Percentiles rank a stretch among this genome's conserved stretches.
phyloP scores from a whole-genome alignment of 2,888 invertebrate genomes.

The Cantharis flavilabris region DNA sequence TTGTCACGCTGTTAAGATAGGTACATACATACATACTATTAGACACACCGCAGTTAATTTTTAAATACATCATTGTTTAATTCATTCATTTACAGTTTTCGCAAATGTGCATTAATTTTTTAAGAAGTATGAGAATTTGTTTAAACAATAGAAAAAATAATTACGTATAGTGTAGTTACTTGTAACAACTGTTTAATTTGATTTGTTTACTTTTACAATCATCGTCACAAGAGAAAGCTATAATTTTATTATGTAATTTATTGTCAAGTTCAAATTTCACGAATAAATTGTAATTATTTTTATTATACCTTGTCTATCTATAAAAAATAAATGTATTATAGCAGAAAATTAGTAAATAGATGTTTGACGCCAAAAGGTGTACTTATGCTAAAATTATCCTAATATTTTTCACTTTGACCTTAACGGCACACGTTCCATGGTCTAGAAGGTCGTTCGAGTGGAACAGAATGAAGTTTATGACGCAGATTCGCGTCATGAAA shows the following conservation, averaged over 20 bases:
- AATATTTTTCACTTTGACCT: constrained; percentile 9
- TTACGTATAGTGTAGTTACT: not conserved
- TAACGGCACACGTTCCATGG: not conserved
- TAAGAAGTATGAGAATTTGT: not conserved
- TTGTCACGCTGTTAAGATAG: too few species aligned
- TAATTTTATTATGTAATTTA: not conserved
- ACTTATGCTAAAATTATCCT: constrained; percentile 3
- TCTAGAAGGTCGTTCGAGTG: constrained; percentile 7
- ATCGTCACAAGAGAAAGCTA: not conserved
- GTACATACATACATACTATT: too few species aligned
- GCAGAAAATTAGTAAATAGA: not conserved
- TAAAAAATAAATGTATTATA: not conserved
- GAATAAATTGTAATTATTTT: not conserved
- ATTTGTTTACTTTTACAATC: not conserved
- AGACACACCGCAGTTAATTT: not conserved
- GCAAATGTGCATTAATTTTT: not conserved
- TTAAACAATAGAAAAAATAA: not conserved
- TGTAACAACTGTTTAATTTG: not conserved
- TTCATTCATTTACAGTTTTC: not conserved
- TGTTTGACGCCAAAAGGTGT: constrained; percentile 1
- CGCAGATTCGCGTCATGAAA: constrained; percentile 2
- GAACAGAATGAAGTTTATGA: constrained; percentile 8
- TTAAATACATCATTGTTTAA: not conserved
- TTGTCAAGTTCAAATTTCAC: not conserved
- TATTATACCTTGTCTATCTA: not conserved